These are phyloP conservation scores for Lepidocyrtoides sp. DNA, from an alignment of 2,888 invertebrate genomes.

Conservation along the genomic window DNA sequence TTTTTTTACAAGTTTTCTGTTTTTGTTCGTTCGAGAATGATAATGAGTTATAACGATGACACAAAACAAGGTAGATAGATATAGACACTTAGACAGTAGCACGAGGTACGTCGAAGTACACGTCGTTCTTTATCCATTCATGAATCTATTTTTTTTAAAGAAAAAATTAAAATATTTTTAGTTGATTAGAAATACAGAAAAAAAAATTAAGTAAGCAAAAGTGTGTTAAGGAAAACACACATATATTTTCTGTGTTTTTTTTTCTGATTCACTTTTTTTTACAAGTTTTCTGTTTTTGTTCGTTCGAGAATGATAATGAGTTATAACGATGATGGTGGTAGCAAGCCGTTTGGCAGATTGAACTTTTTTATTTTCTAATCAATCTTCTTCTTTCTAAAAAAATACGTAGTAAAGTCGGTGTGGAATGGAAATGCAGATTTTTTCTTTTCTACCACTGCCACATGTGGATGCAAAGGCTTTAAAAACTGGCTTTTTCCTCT, in stretches of 20 bases:
- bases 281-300: neutral
- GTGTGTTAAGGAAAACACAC: conserved; percentile 7
- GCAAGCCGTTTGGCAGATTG: conserved; percentile 9
- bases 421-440: too few relatives aligned
- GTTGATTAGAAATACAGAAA: conserved; percentile 4
- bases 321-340: neutral
- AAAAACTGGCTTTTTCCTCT: neutral
- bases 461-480: conserved; percentile 56
- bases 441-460: too few relatives aligned
- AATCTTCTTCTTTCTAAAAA: neutral
- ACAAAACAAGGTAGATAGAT: neutral
- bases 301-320: neutral
- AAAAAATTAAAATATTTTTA: neutral
- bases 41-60: neutral
- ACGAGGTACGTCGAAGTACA: too few relatives aligned
- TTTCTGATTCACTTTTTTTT: neutral
- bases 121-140: conserved; percentile 1
- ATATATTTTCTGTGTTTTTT: neutral
- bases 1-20: neutral
- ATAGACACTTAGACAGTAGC: too few relatives aligned
- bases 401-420: too few relatives aligned
- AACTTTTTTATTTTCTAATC: conserved; percentile 28
- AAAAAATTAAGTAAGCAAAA: neutral
- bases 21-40: neutral
- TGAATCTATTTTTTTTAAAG: neutral